Conservation (phyloP, 2,888 invertebrate genomes). For the Corbicula japonica region DNA sequence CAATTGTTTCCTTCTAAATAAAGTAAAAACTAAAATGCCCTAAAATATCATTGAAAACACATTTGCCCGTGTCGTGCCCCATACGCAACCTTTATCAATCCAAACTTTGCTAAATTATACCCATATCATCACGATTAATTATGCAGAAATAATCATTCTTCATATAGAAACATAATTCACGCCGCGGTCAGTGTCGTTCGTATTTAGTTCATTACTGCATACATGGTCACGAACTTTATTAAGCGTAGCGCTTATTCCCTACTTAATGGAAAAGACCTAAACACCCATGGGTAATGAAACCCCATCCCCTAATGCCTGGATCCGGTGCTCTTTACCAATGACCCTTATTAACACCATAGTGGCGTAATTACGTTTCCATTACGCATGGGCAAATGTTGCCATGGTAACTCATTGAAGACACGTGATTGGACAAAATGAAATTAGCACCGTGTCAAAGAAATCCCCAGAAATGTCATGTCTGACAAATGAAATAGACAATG, state of each 20-base stretch:
- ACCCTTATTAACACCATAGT: slow-evolving; percentile 41
- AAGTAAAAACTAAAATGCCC: no score
- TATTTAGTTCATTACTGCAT: no score
- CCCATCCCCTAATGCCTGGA: slow-evolving; percentile 17
- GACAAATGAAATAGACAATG: slow-evolving; percentile 35
- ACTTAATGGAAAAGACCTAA: not conserved
- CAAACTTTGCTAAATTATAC: no score
- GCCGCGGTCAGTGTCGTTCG: no score
- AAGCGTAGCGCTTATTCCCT: no score
- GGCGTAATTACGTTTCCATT: slow-evolving; percentile 44
- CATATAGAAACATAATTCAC: no score
- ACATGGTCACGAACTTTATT: slow-evolving; percentile 24
- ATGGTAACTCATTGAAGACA: slow-evolving; percentile 41
- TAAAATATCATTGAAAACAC: no score
- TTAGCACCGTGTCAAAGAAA: slow-evolving; percentile 43
- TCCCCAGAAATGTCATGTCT: slow-evolving; percentile 27
- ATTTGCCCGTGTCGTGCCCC: no score
- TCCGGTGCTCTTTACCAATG: slow-evolving; percentile 26
- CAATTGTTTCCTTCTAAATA: no score
- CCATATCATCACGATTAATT: no score
- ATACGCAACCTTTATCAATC: no score
- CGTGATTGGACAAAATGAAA: slow-evolving; percentile 59
- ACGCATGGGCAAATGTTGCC: slow-evolving; percentile 57
- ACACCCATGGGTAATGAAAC: slow-evolving; percentile 24
- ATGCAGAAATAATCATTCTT: no score